Evolutionary conservation across 2,888 invertebrate genomes (phyloP).

Genomic region (Eupithecia tripunctaria): DNA sequence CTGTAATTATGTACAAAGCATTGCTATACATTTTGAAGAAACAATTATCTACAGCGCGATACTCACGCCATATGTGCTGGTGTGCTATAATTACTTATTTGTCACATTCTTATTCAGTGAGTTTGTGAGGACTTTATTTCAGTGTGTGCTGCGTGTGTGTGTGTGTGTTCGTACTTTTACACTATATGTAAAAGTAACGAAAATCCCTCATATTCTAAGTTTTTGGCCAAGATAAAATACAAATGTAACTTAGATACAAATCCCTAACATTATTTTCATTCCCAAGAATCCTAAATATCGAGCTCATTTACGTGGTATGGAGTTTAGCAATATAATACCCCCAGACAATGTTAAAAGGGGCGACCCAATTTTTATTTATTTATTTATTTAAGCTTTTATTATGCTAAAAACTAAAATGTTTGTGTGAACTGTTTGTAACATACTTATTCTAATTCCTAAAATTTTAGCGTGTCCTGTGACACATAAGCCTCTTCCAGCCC

Average conservation of each 20-base stretch:
- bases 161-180: too few relatives aligned
- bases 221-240: neutral
- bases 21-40: neutral
- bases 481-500: too few relatives aligned
- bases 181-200: neutral
- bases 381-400: too few relatives aligned
- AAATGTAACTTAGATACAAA: neutral
- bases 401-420: too few relatives aligned
- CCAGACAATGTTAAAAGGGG: conserved; percentile 39
- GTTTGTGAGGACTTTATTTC: neutral
- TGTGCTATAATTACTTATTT: neutral
- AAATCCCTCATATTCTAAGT: neutral
- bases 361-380: too few relatives aligned
- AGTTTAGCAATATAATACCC: conserved; percentile 19
- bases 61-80: neutral
- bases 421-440: too few relatives aligned
- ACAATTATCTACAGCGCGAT: neutral
- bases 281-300: conserved; percentile 6
- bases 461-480: too few relatives aligned
- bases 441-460: too few relatives aligned
- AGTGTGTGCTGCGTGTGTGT: too few relatives aligned
- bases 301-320: conserved; percentile 14
- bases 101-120: neutral
- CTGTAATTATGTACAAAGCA: neutral
- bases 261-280: neutral